These are phyloP conservation scores for Monoplex corrugatus DNA, from an alignment of 2,888 invertebrate species.

Conservation along the genomic window DNA sequence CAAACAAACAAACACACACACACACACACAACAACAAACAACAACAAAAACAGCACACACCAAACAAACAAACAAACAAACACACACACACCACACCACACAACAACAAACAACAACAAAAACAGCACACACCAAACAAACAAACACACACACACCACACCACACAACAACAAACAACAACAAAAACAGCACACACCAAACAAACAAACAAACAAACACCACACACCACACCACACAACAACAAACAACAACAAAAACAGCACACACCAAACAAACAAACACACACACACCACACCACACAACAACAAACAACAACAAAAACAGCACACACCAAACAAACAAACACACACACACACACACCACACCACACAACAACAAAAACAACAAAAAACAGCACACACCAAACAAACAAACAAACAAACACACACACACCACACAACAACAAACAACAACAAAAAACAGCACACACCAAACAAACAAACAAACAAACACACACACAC, in stretches of 20 bases:
- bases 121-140: too few species aligned
- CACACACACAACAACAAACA: background rate
- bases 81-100: background rate
- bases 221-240: too few species aligned
- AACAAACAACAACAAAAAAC: background rate
- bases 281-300: background rate
- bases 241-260: too few species aligned
- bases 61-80: background rate
- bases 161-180: too few species aligned
- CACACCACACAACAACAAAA: background rate
- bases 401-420: background rate
- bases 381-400: background rate
- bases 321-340: background rate
- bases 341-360: background rate
- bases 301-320: too few species aligned
- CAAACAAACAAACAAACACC: too few species aligned
- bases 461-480: background rate
- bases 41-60: background rate
- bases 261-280: too few species aligned
- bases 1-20: too few species aligned
- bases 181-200: too few species aligned
- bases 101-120: background rate
- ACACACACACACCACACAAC: background rate
- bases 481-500: background rate
- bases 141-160: too few species aligned